Base-by-base conservation (phyloP, 2,888 invertebrate species). In the Heteromyza rotundicornis region DNA sequence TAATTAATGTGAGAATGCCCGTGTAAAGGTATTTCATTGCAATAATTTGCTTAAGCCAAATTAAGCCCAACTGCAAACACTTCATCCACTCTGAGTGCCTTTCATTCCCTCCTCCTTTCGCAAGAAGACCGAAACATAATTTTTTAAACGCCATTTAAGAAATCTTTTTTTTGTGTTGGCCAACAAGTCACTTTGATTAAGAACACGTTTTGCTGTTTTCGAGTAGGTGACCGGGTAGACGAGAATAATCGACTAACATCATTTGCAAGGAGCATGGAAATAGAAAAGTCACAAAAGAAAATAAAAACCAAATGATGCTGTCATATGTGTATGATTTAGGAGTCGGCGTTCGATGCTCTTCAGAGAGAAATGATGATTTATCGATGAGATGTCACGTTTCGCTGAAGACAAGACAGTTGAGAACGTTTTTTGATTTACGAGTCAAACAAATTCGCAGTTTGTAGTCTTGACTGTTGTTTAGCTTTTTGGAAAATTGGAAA, bases 221-320 rank as follows among this genome's bases (percentile, higher is more conserved):
- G 54, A 54, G 54, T 54, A 54, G 54, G 54, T 54, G 36, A 54
- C 54, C 36, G 20, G 54, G 54, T 54, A 54, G 17, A 19, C 47
- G 2, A 20, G 47, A 40, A 8, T 2, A 40, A 8, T n/a, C 10
- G 5, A n/a, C 40, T 14, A 27, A 27, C 27, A 27, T 27, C 27
- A 27, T 27, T 27, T 27, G 27, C n/a, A n/a, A n/a, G n/a, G 27
- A 27, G 27, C 27, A 27, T 27, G 7, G 27, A 27, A 52, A n/a
- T 1, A 32, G 23, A 27, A 52, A 16, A 52, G 27, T 2, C 22
- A 2, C 27, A 23, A 27, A 27, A 27, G 7, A 7, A 27, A 10
- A 27, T 27, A n/a, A 27, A 10, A 27, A 27, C 27, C 27, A 27
- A 10, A 27, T n/a, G 53, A 7, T 14, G 53, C 53, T 54, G 54